Evolutionary conservation across 2,888 invertebrate genomes (phyloP), one percentile per base, ranked within the genome.

Genomic region (Thelaira solivaga): DNA sequence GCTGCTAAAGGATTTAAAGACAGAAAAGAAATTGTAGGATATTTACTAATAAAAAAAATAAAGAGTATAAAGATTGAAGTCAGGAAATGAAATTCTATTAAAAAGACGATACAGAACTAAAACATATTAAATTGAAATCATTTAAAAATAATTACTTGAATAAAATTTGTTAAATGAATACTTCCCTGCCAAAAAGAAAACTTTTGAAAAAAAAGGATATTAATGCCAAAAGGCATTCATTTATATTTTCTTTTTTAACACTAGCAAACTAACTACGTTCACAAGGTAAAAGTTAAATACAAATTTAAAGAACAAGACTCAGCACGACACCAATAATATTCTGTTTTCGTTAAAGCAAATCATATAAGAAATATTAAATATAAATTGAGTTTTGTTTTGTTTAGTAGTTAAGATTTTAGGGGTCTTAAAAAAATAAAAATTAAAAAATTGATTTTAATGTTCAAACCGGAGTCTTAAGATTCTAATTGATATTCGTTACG

Each of bases 21-120:
- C 81, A 82, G 82, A 81, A 84, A 81, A 51, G 72, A 57, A 16
- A 55, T 39, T 29, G n/a, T n/a, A n/a, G n/a, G n/a, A 51, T 47
- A 62, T 26, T 61, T 68, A 36, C 22, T 47, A n/a, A 0, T 22
- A 18, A 18, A 49, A 49, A 57, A 51, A 45, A 53, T 43, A 57
- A 73, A 16, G 55, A 31, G 39, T 24, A 5, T 22, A 45, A 61
- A 22, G 53, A n/a, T n/a, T n/a, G n/a, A n/a, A 61, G 67, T 51
- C 61, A 68, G 74, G 74, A 75, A 75, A 47, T 72, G 39, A 71
- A 59, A 69, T 45, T 57, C 69, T 57, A 79, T 57, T 72, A 79
- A 75, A 79, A 61, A 61, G 39, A 43, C 29, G 11, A 22, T 41
- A 22, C 20, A 24, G 8, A 55, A 67, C 26, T 20, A 13, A 18